Base-by-base conservation (phyloP, 2,797 vertebrate species). In the Adrianichthys oophorus region DNA sequence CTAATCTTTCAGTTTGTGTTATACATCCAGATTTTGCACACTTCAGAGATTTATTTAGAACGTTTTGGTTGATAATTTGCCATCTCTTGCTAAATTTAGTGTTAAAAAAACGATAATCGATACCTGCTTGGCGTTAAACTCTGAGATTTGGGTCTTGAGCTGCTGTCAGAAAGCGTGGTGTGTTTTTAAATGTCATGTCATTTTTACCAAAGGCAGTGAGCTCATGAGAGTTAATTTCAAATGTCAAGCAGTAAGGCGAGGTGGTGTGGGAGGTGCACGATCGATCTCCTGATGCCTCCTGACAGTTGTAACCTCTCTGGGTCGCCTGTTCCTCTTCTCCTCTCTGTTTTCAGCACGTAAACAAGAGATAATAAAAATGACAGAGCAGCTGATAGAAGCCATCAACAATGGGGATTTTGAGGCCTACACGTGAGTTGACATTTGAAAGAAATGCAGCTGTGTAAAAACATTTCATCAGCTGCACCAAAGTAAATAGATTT, bases 401-500 rank as follows among this genome's bases (percentile, higher is more conserved):
- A 98, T 99, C 90, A 99, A 99, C 92, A 98, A 98, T 5, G 97
- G 98, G 24, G 97, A 99, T 81, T 99, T 99, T 85, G 98, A 99
- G 17, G 97, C 97, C 29, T 99, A 99, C 87, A 99, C 96, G 98
- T 99, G 89, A 92, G 96, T 95, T 78, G 7, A 7, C 26, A 26
- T 26, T 12, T 37, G 32, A 37, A 13, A 37, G 32, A 37, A 12
- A 32, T 32, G 8, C 29, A 29, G 29, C 29, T 8, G 29, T 10
- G 29, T 12, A 10, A 32, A 8, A 32, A 32, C 8, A 12, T 32
- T 32, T 32, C 7, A 32, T 32, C 29, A 26, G 6, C 24, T 26
- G 24, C 24, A 1, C 6, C 24, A 1, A 37, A 37, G 32, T 12
- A 12, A 12, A 12, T 37, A 1, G 1, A 32, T 32, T 32, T 32